A percentile compares a stretch with the other conserved stretches of the same genome.
Evolutionary conservation across 2,888 invertebrate genomes (phyloP).

Genomic region (Torymus auratus): DNA sequence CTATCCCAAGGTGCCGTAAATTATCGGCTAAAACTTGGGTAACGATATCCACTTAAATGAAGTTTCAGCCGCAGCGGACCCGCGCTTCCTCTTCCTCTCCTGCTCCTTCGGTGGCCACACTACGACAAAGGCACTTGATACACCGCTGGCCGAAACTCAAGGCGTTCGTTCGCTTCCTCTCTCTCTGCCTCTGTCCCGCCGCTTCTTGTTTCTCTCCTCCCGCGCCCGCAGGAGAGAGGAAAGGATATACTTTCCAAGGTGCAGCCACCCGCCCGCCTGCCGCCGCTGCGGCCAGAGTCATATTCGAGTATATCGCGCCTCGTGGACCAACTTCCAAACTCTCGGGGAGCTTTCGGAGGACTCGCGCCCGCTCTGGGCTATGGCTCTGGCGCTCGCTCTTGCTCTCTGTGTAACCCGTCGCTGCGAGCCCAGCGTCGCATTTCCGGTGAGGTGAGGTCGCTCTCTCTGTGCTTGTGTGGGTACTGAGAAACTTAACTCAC

Average conservation of each 20-base stretch:
- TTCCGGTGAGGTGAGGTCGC: no score
- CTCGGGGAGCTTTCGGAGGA: slow-evolving; percentile 29
- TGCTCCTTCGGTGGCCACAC: slow-evolving; percentile 38
- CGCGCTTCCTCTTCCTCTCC: slow-evolving; percentile 47
- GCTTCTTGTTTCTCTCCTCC: slow-evolving; percentile 13
- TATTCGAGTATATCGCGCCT: slow-evolving; percentile 56
- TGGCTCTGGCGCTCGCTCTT: background rate
- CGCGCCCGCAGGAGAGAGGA: background rate
- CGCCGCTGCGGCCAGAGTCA: slow-evolving; percentile 54
- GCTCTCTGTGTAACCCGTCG: background rate
- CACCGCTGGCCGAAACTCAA: slow-evolving; percentile 56
- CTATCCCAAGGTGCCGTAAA: slow-evolving; percentile 59
- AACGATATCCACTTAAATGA: slow-evolving; percentile 65
- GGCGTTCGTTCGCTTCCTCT: slow-evolving; percentile 26
- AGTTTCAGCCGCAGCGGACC: slow-evolving; percentile 57
- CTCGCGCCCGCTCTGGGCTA: background rate
- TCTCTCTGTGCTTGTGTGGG: no score
- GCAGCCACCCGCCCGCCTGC: slow-evolving; percentile 28
- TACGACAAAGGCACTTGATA: slow-evolving; percentile 53
- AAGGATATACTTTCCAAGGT: slow-evolving; percentile 61
- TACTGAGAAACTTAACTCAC: no score
- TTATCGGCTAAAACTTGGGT: slow-evolving; percentile 62
- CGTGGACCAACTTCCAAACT: slow-evolving; percentile 54
- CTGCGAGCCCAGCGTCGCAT: background rate
- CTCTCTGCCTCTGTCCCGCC: slow-evolving; percentile 56